Base-by-base conservation (phyloP, 1,140 invertebrate genomes). In the Drosophila guanche region DNA sequence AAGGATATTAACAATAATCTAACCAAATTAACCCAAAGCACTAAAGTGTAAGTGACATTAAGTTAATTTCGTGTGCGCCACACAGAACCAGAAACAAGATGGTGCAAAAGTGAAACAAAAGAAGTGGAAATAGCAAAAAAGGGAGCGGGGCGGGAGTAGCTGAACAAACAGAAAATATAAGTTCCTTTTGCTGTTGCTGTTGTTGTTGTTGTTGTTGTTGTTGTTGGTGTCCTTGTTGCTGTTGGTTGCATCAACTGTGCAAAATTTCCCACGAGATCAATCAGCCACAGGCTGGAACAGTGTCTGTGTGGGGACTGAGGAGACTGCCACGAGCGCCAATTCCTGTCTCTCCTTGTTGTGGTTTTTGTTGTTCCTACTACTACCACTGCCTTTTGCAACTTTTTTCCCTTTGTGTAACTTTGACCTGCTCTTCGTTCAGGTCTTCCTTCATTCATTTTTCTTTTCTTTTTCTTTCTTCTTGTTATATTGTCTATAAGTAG, bases 1-100 rank as follows among this genome's bases (percentile, higher is more conserved):
- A 89, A 89, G 83, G 83, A 88, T 88, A 88, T 88, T 89, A 88
- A 83, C 84, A 89, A 88, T 89, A 88, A 88, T 88, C 83, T 88
- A 88, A 88, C 84, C 83, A 88, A 88, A 88, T 88, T 88, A 88
- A 88, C 84, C 84, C 84, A 88, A 88, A 89, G 83, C 84, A 88
- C 83, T 88, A 88, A 88, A 88, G 83, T 88, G 83, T 88, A 88
- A 88, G 83, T 88, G 83, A 88, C 83, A 88, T 88, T 88, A 88
- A 88, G 84, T 88, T 88, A 88, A 88, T 88, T 88, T 88, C 83
- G 83, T 84, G 75, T 84, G 79, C 79, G 63, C 75, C 56, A 71
- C 50, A 50, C 61, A 67, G 55, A 76, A 50, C 59, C 46, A 59
- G 75, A 83, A 55, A 50, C 65, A 67, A 62, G 60, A 33, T 6